Evolutionary conservation across 2,888 invertebrate species (phyloP), one percentile per base, ranked within the genome.

Genomic region (Tetragonula carbonaria): DNA sequence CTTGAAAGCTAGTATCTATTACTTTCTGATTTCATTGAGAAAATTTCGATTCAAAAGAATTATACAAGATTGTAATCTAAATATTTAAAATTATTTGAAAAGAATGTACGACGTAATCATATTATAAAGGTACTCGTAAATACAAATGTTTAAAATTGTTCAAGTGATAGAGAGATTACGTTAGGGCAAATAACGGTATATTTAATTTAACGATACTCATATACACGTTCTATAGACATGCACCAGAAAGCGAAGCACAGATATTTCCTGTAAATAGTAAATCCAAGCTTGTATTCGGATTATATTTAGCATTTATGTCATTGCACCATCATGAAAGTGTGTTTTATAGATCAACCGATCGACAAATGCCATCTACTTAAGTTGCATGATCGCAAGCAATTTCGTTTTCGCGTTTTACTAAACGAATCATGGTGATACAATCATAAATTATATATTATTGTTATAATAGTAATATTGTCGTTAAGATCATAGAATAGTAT

Each of bases 321-420:
- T 87, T 87, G 87, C 82, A 78, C 87, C 80, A 77, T 78, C 78
- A 71, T 75, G 62, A 72, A 72, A 74, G 84, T 55, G 55, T 62
- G 28, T 78, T 71, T 74, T 66, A 62, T 66, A 53, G 33, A 23
- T 33, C 33, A 33, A 78, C 73, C 81, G 84, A 87, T 86, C 86
- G 84, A 78, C 23, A 50, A 73, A 38, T 67, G 59, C 62, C 62
- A 59, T 51, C 57, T 28, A 45, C 70, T 50, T 6, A 33, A 77
- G 33, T 63, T 62, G 57, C 59, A 74, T 65, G 73, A 51, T 84
- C 33, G 2, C 55, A 59, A 18, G 2, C 62, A 62, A 23, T 62
- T 16, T 6, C 6, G 16, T 23, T 23, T 28, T 63, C 63, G 8
- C 6, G 8, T 59, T 59, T 59, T 23, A 59, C 23, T 5, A n/a